phyloP scores from a whole-genome alignment of 2,797 vertebrate species.

The Enteromius trimaculatus region DNA sequence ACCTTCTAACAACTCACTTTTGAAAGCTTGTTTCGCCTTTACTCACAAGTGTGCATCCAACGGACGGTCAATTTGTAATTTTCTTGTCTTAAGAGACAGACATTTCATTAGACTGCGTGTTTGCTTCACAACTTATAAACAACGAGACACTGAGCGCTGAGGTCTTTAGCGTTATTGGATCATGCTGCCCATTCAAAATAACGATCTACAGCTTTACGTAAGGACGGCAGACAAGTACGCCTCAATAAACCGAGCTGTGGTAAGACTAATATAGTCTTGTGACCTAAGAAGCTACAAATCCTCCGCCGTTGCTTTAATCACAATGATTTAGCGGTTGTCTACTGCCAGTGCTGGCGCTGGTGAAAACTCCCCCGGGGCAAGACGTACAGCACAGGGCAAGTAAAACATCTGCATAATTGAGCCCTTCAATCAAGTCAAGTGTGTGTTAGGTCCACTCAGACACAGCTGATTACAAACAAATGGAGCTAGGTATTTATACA shows the following conservation, averaged over 20 bases:
- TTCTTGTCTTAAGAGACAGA: slow-evolving; percentile 19
- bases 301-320: slow-evolving; percentile 35
- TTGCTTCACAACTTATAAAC: slow-evolving; percentile 26
- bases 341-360: slow-evolving; percentile 26
- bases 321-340: slow-evolving; percentile 48
- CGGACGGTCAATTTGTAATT: slow-evolving; percentile 32
- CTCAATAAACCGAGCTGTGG: slow-evolving; percentile 20
- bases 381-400: slow-evolving; percentile 39
- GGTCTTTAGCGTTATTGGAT: slow-evolving; percentile 37
- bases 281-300: slow-evolving; percentile 50
- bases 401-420: slow-evolving; percentile 55
- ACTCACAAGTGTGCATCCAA: slow-evolving; percentile 4
- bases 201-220: slow-evolving; percentile 12
- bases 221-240: slow-evolving; percentile 9
- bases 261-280: slow-evolving; percentile 44
- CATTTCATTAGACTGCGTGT: slow-evolving; percentile 16
- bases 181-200: slow-evolving; percentile 27
- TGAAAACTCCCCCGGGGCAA: slow-evolving; percentile 50
- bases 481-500: slow-evolving; percentile 21
- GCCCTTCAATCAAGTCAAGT: slow-evolving; percentile 51
- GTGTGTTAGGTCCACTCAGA: slow-evolving; percentile 48
- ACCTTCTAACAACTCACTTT: slow-evolving; percentile 41
- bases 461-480: slow-evolving; percentile 55
- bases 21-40: neutral
- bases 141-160: slow-evolving; percentile 18